Conservation (phyloP, 1,140 invertebrate species). For the Drosophila teissieri region DNA sequence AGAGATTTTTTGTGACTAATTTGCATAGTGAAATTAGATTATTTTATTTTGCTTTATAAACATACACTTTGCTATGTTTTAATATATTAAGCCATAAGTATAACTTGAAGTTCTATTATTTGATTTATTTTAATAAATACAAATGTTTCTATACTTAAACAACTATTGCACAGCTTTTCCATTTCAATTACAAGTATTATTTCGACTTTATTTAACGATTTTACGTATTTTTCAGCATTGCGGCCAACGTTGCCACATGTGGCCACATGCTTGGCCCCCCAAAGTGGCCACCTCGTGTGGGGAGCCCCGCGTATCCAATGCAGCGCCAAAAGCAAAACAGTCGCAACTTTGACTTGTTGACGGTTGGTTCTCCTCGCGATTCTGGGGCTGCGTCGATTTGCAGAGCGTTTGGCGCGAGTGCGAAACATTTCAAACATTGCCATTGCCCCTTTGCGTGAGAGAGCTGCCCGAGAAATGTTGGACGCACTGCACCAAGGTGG, state of each 20-base stretch:
- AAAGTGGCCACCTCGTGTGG: constrained; percentile 7
- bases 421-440: constrained; percentile 12
- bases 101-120: too few relatives aligned
- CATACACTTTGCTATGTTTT: too few relatives aligned
- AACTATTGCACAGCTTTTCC: too few relatives aligned
- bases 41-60: too few relatives aligned
- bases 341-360: constrained; percentile 60
- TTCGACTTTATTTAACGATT: neutral
- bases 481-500: constrained; percentile 20
- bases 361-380: constrained; percentile 35
- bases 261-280: neutral
- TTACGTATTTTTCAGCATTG: neutral
- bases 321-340: constrained; percentile 34
- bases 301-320: neutral
- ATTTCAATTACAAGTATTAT: too few relatives aligned
- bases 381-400: constrained; percentile 5
- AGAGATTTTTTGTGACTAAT: too few relatives aligned
- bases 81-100: too few relatives aligned
- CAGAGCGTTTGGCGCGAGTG: constrained; percentile 33
- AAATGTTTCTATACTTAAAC: too few relatives aligned
- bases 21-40: too few relatives aligned
- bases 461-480: constrained; percentile 8
- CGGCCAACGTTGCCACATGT: constrained; percentile 20
- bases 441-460: constrained; percentile 4
- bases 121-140: too few relatives aligned